Base-by-base conservation (phyloP, 2,888 invertebrate genomes). In the Mythimna loreyi region DNA sequence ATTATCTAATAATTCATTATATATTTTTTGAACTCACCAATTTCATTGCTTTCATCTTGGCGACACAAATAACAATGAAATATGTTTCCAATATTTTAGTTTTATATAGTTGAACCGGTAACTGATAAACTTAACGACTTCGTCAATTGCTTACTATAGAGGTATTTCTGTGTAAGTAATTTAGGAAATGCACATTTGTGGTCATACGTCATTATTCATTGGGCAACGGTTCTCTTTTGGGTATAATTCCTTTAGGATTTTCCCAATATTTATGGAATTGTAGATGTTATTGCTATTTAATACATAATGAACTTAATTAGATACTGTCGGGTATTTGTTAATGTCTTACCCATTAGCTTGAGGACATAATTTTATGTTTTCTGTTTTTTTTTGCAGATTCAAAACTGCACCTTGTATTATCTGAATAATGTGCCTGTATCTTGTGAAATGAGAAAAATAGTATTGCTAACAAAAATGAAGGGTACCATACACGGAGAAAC, bases 21-120 rank as follows among this genome's bases (percentile, higher is more conserved):
- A 16, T 9, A 33, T 55, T 55, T 13, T 21, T 9, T 28, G 0
- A 1, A 72, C 84, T 81, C 23, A 83, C 82, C 82, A 67, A 53
- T 52, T 56, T 40, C 43, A 70, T 61, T 30, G 50, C 56, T 67
- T 67, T 65, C 82, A 83, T 83, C 30, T 75, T 82, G 67, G 66
- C 47, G 28, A 53, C 69, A 73, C 71, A 57, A n/a, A 64, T 52
- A 60, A 66, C 33, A 65, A 40, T 83, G 81, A 23, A n/a, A 49
- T 33, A 49, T 63, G n/a, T 8, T 45, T 47, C 6, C 3, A 19
- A 56, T 33, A 1, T 47, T 30, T 73, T 61, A 52, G 33, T 64
- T 79, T 72, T 82, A 84, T 84, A 82, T 45, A n/a, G 55, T 43
- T 50, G 5, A 55, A 64, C 55, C 52, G 56, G 52, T 78, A 78